Evolutionary conservation across 2,888 invertebrate genomes (phyloP), one percentile per base, ranked within the genome.

Genomic region (Gasteruption jaculator): DNA sequence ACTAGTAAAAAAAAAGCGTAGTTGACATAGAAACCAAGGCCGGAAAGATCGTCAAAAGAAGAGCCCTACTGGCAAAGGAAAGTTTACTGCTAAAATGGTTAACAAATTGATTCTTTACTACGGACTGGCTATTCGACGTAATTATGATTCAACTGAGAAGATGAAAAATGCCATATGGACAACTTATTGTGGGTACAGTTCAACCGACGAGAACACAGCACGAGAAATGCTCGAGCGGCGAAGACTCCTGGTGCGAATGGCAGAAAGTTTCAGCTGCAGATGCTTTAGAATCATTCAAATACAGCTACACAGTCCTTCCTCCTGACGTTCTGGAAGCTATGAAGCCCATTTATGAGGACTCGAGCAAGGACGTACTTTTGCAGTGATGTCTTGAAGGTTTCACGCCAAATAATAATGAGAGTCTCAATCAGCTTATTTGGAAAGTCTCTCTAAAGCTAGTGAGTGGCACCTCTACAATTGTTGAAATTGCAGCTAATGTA

Each of bases 181-280:
- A 8, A 60, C 60, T 29, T 61, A 43, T 29, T 57, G 52, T 46
- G 61, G 60, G 38, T 49, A 60, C 24, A 40, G 32, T 25, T 61
- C 61, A 19, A 62, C 60, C 7, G 52, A 63, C 45, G 47, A 60
- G 32, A 54, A 60, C 32, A n/a, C 54, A 59, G 41, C 60, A 65
- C 46, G 37, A 50, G 7, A 50, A 55, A 31, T 60, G 58, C 42
- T 44, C n/a, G n/a, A n/a, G 47, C 36, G 38, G 46, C 40, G 42
- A 27, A 34, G 40, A 34, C 29, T 38, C 42, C 10, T 38, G 35
- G 38, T 42, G 41, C 27, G 36, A 40, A 41, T 51, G 32, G 33
- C 52, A 54, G 29, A 40, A 37, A 48, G 52, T 49, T 37, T 19
- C 27, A 38, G 52, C 52, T 38, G 21, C 21, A 22, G 40, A 35